Evolutionary conservation across 2,797 vertebrate genomes (phyloP).

Genomic region (Anableps anableps): DNA sequence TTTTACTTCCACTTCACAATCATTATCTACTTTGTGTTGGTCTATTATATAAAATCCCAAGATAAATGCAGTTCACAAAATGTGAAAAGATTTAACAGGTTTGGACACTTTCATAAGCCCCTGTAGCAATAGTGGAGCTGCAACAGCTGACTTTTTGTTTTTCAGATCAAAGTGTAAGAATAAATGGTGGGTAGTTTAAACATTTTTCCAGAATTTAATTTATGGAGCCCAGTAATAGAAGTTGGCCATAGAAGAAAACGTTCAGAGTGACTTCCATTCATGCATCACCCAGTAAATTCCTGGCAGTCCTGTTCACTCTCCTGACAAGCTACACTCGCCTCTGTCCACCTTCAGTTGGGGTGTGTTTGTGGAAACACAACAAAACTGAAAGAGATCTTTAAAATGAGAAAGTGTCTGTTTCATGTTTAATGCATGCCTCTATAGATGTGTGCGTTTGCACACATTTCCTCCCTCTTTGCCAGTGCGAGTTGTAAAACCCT

Average conservation of each 20-base stretch:
- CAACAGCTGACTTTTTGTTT: constrained; percentile 18
- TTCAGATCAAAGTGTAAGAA: constrained; percentile 19
- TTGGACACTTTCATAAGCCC: neutral
- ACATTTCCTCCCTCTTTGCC: constrained; percentile 22
- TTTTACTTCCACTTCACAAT: neutral
- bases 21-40: neutral
- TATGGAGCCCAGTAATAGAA: constrained; percentile 21
- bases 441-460: constrained; percentile 26
- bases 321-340: constrained; percentile 44
- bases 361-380: constrained; percentile 26
- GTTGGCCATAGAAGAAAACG: constrained; percentile 6
- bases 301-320: constrained; percentile 50
- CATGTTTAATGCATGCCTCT: constrained; percentile 57
- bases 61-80: neutral
- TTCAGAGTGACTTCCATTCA: constrained; percentile 49
- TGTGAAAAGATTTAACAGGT: neutral
- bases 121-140: neutral
- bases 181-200: constrained; percentile 40
- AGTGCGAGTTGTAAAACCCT: constrained; percentile 55
- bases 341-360: constrained; percentile 34
- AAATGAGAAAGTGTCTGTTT: constrained; percentile 44
- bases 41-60: neutral
- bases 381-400: constrained; percentile 58
- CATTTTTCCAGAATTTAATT: constrained; percentile 31
- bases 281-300: constrained; percentile 61